Base-by-base conservation (phyloP, 2,797 vertebrate species). In the Scolopax bukidnonensis region DNA sequence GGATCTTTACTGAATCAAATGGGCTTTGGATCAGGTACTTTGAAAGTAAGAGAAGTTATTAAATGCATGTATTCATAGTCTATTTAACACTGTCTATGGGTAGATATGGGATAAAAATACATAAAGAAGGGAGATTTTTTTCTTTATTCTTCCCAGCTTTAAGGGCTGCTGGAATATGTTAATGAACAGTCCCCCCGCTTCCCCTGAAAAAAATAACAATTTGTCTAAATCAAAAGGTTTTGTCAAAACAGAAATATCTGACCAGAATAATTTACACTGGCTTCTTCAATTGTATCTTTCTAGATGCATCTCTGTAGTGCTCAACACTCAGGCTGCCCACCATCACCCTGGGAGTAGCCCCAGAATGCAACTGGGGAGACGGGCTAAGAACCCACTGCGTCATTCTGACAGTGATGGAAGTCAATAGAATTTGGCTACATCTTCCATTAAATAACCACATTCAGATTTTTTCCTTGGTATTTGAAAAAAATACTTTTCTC, bases 1-100 rank as follows among this genome's bases (percentile, higher is more conserved):
- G 71, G 71, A 93, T 94, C 75, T 94, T 87, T 56, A 67, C 30
- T 64, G 70, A 84, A 67, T 94, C 71, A 91, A 76, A 84, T 15
- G 64, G 43, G 64, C 60, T 90, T 74, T 94, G 81, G 33, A 85
- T 94, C 63, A 74, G 78, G 54, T 82, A 73, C 25, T 89, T 93
- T 51, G 78, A 77, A 94, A 92, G 68, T 28, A 85, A 69, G 36
- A 91, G 8, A 74, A 89, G 30, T 24, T 73, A 82, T 45, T 71
- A 90, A 93, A 96, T 45, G 16, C 33, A 89, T 40, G 17, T 32
- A 69, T 81, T 78, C 60, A 59, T 16, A 86, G 33, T 24, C 53
- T 64, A 54, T 16, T 79, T 90, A 60, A 70, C n/a, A 45, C 18
- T 65, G 53, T 69, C 40, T 41, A 84, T 24, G 16, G 19, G 27